These are phyloP conservation scores for Clarias macrocephalus DNA, from an alignment of 2,113 vertebrate genomes.

Conservation along the genomic window DNA sequence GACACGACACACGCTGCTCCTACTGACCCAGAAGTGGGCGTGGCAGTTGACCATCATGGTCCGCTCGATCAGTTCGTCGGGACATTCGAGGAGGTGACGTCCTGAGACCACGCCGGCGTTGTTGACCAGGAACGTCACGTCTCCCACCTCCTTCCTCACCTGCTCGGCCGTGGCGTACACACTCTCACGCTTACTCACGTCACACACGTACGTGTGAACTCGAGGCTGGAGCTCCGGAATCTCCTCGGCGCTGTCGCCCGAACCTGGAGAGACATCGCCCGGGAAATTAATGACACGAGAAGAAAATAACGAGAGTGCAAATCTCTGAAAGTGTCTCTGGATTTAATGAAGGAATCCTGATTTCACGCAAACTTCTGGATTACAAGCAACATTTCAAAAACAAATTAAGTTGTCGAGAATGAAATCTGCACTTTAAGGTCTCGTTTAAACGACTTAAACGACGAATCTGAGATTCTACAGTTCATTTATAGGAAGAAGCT, in stretches of 20 bases:
- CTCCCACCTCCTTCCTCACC: conserved; percentile 82
- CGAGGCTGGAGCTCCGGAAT: conserved; percentile 72
- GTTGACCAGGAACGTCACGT: conserved; percentile 83
- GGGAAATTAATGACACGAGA: not conserved
- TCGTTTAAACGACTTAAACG: not conserved
- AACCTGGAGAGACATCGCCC: conserved; percentile 33
- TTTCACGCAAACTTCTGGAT: not conserved
- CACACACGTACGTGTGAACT: conserved; percentile 86
- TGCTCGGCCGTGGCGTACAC: conserved; percentile 82
- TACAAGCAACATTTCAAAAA: too few species aligned
- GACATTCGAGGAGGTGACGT: conserved; percentile 86
- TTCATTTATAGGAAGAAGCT: not conserved
- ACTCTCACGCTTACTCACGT: conserved; percentile 83
- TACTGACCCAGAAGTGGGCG: conserved; percentile 88
- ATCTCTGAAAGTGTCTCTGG: not conserved
- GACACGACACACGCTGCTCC: not conserved
- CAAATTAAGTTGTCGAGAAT: not conserved
- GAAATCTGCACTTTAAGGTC: not conserved
- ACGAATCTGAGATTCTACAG: not conserved
- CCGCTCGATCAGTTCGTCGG: conserved; percentile 87
- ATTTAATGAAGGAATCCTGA: not conserved
- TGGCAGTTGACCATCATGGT: conserved; percentile 94
- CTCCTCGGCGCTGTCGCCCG: conserved; percentile 71
- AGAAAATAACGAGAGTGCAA: not conserved
- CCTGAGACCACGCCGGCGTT: conserved; percentile 86